Evolutionary conservation across 2,797 vertebrate genomes (phyloP).

Genomic region (Garrulus glandarius): DNA sequence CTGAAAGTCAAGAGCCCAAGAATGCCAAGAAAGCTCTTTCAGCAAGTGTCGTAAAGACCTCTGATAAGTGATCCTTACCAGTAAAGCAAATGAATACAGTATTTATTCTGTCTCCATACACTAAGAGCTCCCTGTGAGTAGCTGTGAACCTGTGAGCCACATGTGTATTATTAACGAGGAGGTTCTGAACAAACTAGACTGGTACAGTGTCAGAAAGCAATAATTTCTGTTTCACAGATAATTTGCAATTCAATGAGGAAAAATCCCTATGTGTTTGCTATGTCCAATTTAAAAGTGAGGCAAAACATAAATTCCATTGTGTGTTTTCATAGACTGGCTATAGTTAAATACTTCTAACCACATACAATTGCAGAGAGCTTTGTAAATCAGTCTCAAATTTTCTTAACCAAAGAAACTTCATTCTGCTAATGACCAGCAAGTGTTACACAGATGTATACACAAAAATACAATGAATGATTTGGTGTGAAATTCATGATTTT

Average conservation of each 20-base stretch:
- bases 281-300: neutral
- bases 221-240: slow-evolving; percentile 7
- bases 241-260: neutral
- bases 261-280: neutral
- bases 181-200: slow-evolving; percentile 31
- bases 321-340: neutral
- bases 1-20: neutral
- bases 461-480: neutral
- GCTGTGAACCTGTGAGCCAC: neutral
- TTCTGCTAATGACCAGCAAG: neutral
- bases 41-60: neutral
- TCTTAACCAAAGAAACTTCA: neutral
- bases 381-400: neutral
- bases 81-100: neutral
- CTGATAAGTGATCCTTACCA: neutral
- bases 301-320: neutral
- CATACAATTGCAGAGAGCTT: neutral
- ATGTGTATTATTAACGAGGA: slow-evolving; percentile 4
- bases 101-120: slow-evolving; percentile 10
- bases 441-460: neutral
- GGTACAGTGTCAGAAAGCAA: neutral
- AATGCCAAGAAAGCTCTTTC: neutral
- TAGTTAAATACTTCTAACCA: neutral
- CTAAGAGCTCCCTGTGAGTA: neutral
- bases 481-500: neutral